Conservation (phyloP, 2,888 invertebrate genomes). For the Synanthedon tipuliformis region DNA sequence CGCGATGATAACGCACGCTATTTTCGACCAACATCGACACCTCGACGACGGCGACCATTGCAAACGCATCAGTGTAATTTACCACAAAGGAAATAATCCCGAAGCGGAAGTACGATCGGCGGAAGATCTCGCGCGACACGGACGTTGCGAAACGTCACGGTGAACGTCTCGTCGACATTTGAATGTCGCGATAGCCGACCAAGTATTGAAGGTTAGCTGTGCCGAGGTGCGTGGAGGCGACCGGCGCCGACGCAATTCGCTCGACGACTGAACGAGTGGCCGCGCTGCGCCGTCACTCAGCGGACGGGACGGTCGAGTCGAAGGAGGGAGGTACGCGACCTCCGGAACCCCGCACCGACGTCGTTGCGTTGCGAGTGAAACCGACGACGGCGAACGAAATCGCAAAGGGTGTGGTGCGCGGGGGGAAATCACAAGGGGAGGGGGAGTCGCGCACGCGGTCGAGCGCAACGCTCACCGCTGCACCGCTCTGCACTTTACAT, state of each 20-base stretch:
- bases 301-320: constrained; percentile 34
- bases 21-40: constrained; percentile 46
- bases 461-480: constrained; percentile 58
- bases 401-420: constrained; percentile 10
- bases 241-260: constrained; percentile 58
- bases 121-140: constrained; percentile 14
- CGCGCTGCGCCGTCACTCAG: constrained; percentile 12
- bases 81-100: constrained; percentile 31
- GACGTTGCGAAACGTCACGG: constrained; percentile 20
- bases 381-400: constrained; percentile 17
- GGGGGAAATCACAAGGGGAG: constrained; percentile 34
- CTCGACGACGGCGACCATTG: constrained; percentile 50
- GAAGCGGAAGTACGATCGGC: constrained; percentile 33
- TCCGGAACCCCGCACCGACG: constrained; percentile 47
- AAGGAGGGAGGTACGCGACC: constrained; percentile 51
- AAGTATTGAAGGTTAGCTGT: constrained; percentile 10
- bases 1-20: constrained; percentile 65
- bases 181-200: constrained; percentile 16
- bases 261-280: constrained; percentile 45
- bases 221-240: constrained; percentile 21
- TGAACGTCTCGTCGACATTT: constrained; percentile 20
- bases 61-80: constrained; percentile 46
- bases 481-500: constrained; percentile 60
- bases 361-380: constrained; percentile 40
- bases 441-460: constrained; percentile 45